phyloP scores from a whole-genome alignment of 2,113 vertebrate genomes.

The Larimichthys crocea region DNA sequence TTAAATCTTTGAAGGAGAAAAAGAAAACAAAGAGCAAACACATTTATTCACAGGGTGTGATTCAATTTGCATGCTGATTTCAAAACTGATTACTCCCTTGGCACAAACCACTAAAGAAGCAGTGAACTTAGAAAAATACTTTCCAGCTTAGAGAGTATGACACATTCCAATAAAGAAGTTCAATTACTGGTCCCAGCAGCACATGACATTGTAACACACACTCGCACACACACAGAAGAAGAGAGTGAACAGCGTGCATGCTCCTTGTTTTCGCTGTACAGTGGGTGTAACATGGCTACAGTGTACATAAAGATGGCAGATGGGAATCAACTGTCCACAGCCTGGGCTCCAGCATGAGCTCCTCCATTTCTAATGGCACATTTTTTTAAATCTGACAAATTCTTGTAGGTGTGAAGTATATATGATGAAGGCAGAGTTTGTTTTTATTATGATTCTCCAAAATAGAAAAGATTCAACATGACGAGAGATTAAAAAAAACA shows the following conservation, averaged over 20 bases:
- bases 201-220: background rate
- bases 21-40: constrained; percentile 63
- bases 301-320: constrained; percentile 46
- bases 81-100: constrained; percentile 66
- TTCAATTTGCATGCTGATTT: constrained; percentile 76
- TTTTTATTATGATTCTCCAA: background rate
- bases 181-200: constrained; percentile 46
- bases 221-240: background rate
- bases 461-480: background rate
- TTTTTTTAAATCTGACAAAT: constrained; percentile 21
- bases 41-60: constrained; percentile 73
- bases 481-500: background rate
- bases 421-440: background rate
- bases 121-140: constrained; percentile 63
- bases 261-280: constrained; percentile 20
- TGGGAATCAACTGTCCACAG: constrained; percentile 57
- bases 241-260: background rate
- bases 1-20: constrained; percentile 66
- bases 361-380: constrained; percentile 33
- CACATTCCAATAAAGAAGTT: constrained; percentile 60
- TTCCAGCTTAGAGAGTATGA: constrained; percentile 61
- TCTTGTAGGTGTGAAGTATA: constrained; percentile 26
- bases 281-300: constrained; percentile 32
- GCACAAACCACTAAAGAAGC: constrained; percentile 54
- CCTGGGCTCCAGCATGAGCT: constrained; percentile 56